Evolutionary conservation across 2,797 vertebrate species (phyloP).

Genomic region (Phalanger gymnotis): DNA sequence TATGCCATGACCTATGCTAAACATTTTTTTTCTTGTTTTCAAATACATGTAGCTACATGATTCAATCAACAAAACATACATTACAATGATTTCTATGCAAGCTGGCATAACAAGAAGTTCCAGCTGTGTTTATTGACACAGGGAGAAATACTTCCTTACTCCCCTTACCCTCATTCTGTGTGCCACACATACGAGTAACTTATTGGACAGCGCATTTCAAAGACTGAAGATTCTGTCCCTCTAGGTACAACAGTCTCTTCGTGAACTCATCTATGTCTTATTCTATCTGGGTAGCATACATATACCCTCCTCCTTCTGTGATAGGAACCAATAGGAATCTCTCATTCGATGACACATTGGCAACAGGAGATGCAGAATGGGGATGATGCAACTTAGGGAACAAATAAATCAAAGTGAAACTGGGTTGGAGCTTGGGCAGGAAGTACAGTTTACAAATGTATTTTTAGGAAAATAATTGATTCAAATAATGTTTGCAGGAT

Average conservation of each 20-base stretch:
- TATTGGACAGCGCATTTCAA: background rate
- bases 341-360: too few species aligned
- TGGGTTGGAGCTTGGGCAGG: background rate
- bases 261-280: too few species aligned
- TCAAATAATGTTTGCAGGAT: background rate
- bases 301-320: too few species aligned
- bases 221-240: background rate
- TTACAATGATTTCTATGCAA: background rate
- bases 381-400: background rate
- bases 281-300: too few species aligned
- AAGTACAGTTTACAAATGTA: background rate
- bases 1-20: background rate
- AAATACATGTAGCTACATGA: background rate
- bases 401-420: background rate
- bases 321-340: too few species aligned
- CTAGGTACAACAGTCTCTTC: too few species aligned
- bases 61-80: background rate
- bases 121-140: background rate
- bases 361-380: too few species aligned
- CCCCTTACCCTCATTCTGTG: background rate
- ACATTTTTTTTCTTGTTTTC: background rate
- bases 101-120: background rate
- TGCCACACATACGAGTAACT: background rate
- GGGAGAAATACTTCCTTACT: background rate
- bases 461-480: background rate